These are phyloP conservation scores for Agrochola lota DNA, from an alignment of 2,888 invertebrate genomes.

Conservation along the genomic window DNA sequence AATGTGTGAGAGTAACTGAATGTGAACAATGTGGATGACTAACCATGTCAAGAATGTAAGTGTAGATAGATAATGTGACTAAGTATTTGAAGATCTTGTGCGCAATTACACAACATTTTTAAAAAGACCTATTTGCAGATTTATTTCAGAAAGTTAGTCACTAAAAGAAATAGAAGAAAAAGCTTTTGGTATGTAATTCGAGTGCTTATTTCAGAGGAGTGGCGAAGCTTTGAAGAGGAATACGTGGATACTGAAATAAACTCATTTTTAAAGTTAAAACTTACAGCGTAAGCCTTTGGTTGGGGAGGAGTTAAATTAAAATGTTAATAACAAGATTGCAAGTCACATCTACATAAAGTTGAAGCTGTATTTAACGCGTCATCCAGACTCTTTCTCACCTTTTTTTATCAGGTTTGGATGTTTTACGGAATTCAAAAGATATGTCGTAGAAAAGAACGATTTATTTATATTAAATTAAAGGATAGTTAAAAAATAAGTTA, in stretches of 20 bases:
- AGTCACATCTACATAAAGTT: constrained; percentile 67
- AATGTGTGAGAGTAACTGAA: constrained; percentile 29
- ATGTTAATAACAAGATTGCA: constrained; percentile 65
- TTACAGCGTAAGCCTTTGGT: constrained; percentile 73
- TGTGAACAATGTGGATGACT: constrained; percentile 16
- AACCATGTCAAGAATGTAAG: constrained; percentile 11
- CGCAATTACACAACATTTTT: constrained; percentile 27
- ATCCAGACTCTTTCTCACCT: constrained; percentile 85
- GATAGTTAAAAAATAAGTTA: constrained; percentile 78
- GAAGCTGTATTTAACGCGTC: constrained; percentile 78
- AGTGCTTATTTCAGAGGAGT: constrained; percentile 69
- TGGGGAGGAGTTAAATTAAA: constrained; percentile 62
- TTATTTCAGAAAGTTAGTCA: constrained; percentile 73
- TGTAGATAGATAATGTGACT: constrained; percentile 12
- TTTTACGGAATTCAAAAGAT: constrained; percentile 73
- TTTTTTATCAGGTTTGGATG: constrained; percentile 70
- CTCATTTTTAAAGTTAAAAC: constrained; percentile 63
- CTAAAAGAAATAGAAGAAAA: constrained; percentile 65
- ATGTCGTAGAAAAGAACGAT: constrained; percentile 75
- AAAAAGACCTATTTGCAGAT: constrained; percentile 58
- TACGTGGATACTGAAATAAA: constrained; percentile 69
- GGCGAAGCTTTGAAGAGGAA: constrained; percentile 77
- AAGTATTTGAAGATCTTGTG: constrained; percentile 49
- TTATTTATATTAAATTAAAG: constrained; percentile 81
- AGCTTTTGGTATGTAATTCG: constrained; percentile 68